Evolutionary conservation across 2,888 invertebrate species (phyloP), one percentile per base, ranked within the genome.

Genomic region (Scaeva pyrastri): DNA sequence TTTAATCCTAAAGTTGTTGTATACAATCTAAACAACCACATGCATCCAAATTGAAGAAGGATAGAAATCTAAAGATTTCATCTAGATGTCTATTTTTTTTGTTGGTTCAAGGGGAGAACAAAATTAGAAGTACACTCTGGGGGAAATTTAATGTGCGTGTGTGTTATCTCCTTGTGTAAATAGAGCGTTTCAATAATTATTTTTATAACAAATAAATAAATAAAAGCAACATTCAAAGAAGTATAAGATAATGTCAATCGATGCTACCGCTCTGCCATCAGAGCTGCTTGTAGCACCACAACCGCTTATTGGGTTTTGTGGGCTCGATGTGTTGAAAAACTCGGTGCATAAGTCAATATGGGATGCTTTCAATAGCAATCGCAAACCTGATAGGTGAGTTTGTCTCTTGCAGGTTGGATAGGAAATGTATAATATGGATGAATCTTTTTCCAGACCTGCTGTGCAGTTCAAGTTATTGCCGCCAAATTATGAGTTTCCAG

Each of bases 271-370:
- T 89, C 94, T 99, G 91, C 98, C 98, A 87, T 93, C 95, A 87
- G 98, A 98, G 94, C 94, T 98, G 84, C 94, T 96, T 90, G 94
- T 95, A 88, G 96, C 96, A 91, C 97, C 99, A 41, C 94, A 97
- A 90, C 97, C 98, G 66, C 93, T 98, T 80, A 95, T 99, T 75
- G 97, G 97, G 41, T 94, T 99, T 72, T 96, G 97, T 87, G 99
- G 99, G 16, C 93, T 99, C 83, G 98, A 99, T 91, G 94, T 96
- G 11, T 93, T 95, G 48, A 96, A 96, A 91, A 98, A 98, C 93
- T 95, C 96, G 3, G 94, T 97, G 55, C 98, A 99, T 92, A 96
- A 97, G 91, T 95, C 96, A 64, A 96, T 99, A 91, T 98, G 98
- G 98, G 98, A 98, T 90, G 96, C 97, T 7, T 98, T 99, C 91